These are phyloP conservation scores for Onychostoma macrolepis DNA, from an alignment of 2,113 vertebrate species.

Conservation along the genomic window DNA sequence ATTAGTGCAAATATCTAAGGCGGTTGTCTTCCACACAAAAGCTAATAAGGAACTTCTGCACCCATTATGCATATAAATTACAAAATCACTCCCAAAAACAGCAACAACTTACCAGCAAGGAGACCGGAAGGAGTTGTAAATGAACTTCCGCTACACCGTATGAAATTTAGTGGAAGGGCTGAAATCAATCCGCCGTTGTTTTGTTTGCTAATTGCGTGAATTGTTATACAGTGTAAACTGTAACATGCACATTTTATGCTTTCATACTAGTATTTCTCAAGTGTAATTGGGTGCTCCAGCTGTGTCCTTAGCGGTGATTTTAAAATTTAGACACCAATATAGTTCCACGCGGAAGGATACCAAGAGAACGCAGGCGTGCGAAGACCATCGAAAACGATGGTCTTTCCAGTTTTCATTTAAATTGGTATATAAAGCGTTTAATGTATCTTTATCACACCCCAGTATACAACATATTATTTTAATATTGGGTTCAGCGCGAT, in stretches of 20 bases:
- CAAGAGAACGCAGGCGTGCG: slow-evolving; percentile 10
- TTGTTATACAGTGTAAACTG: background rate
- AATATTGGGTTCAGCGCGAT: background rate
- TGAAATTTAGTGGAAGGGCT: slow-evolving; percentile 37
- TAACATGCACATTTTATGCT: background rate
- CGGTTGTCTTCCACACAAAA: background rate
- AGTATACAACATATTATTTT: background rate
- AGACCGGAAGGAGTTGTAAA: slow-evolving; percentile 61
- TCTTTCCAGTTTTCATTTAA: slow-evolving; percentile 62
- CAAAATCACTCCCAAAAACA: slow-evolving; percentile 28
- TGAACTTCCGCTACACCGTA: slow-evolving; percentile 61
- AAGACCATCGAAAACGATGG: slow-evolving; percentile 81
- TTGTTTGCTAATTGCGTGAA: background rate
- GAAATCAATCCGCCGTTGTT: slow-evolving; percentile 23
- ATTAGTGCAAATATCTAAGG: background rate
- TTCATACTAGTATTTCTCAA: background rate
- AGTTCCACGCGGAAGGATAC: slow-evolving; percentile 69
- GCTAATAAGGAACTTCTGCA: background rate
- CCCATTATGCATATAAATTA: background rate
- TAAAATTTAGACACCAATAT: slow-evolving; percentile 39
- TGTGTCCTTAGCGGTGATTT: background rate
- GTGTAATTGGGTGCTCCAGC: rapidly evolving
- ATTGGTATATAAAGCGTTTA: background rate
- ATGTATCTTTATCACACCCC: background rate
- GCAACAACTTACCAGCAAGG: slow-evolving; percentile 65